These are phyloP conservation scores for Himalopsyche japonica DNA, from an alignment of 2,888 invertebrate species.

Conservation along the genomic window DNA sequence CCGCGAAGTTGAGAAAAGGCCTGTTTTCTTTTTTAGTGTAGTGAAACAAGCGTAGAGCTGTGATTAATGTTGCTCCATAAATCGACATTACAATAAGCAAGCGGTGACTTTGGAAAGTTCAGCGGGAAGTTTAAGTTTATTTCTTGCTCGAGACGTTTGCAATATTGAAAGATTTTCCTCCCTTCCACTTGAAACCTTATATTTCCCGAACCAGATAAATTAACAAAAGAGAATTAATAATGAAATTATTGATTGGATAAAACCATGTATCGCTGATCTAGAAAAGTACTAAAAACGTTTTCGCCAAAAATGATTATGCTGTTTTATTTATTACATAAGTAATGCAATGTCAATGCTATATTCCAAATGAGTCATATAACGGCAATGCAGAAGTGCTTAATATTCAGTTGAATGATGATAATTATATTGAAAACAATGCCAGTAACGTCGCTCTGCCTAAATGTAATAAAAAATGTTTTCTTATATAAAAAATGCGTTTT, in stretches of 20 bases:
- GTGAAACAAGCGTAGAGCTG: constrained; percentile 23
- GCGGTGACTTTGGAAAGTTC: background rate
- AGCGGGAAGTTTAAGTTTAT: background rate
- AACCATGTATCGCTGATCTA: too few relatives aligned
- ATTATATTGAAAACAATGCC: too few relatives aligned
- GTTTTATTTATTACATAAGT: too few relatives aligned
- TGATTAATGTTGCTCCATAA: constrained; percentile 33
- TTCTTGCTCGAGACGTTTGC: background rate
- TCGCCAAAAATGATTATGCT: too few relatives aligned
- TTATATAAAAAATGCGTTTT: too few relatives aligned
- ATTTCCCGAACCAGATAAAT: background rate
- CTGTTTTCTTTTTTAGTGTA: constrained; percentile 5
- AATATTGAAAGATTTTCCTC: background rate
- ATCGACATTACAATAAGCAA: constrained; percentile 30
- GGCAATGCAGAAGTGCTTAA: too few relatives aligned
- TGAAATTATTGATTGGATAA: background rate
- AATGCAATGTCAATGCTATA: too few relatives aligned
- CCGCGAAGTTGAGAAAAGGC: background rate
- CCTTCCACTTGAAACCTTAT: background rate
- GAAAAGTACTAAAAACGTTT: too few relatives aligned
- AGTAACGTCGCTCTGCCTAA: too few relatives aligned
- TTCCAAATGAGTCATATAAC: too few relatives aligned
- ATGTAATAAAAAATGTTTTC: too few relatives aligned
- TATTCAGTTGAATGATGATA: too few relatives aligned
- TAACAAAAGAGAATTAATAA: background rate